These are phyloP conservation scores for Phorcus lineatus DNA, from an alignment of 2,888 invertebrate species.

Conservation along the genomic window DNA sequence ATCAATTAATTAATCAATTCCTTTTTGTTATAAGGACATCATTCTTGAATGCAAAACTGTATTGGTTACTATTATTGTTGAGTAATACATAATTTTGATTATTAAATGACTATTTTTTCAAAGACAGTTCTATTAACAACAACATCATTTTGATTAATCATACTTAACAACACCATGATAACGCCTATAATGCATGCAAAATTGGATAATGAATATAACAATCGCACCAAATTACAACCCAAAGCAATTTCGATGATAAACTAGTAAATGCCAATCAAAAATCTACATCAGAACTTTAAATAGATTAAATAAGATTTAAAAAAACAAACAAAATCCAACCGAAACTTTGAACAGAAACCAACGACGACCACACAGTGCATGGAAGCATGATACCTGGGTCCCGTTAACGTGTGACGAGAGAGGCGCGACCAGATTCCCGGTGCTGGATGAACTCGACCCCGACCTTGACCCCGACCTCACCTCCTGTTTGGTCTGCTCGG, in stretches of 20 bases:
- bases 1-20: no score
- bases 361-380: background rate
- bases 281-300: background rate
- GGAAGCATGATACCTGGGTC: constrained; percentile 1
- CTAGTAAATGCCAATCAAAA: background rate
- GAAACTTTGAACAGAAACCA: background rate
- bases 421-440: background rate
- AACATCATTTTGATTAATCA: no score
- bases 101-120: no score
- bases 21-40: no score
- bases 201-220: background rate
- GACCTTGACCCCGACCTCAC: constrained; percentile 47
- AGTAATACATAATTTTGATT: no score
- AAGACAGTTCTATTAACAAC: no score
- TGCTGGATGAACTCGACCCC: background rate
- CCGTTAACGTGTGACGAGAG: background rate
- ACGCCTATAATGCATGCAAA: constrained; percentile 44
- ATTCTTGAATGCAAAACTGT: no score
- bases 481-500: constrained; percentile 66
- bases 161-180: no score
- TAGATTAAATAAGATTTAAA: background rate
- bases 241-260: background rate
- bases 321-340: background rate
- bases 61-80: no score
- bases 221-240: background rate